Evolutionary conservation across 1,140 invertebrate genomes (phyloP).

Genomic region (Samia ricini): DNA sequence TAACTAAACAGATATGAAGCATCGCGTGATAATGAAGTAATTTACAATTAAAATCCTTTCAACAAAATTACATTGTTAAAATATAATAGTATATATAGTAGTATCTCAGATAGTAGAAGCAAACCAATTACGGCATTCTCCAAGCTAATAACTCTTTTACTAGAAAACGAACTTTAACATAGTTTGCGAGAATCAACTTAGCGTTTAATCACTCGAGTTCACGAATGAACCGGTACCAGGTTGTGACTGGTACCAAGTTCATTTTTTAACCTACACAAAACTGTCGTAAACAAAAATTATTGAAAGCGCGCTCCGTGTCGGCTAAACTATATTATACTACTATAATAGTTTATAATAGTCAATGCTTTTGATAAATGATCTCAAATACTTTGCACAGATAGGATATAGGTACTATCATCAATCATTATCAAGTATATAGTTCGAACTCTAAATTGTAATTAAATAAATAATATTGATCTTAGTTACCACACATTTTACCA

Average conservation of each 20-base stretch:
- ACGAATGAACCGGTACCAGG: slow-evolving; percentile 23
- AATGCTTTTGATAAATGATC: neutral
- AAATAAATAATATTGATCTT: too few relatives aligned
- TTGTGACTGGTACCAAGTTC: slow-evolving; percentile 26
- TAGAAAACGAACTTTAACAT: slow-evolving; percentile 17
- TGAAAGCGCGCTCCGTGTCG: slow-evolving; percentile 4
- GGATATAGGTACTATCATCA: neutral
- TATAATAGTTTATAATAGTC: neutral
- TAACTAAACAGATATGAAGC: too few relatives aligned
- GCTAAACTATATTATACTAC: neutral
- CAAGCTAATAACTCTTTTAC: slow-evolving; percentile 28
- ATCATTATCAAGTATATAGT: neutral
- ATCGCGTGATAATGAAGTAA: neutral
- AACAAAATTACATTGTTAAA: neutral
- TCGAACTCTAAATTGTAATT: too few relatives aligned
- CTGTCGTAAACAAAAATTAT: slow-evolving; percentile 30
- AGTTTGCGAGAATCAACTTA: slow-evolving; percentile 11
- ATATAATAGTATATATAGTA: too few relatives aligned
- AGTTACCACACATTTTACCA: too few relatives aligned
- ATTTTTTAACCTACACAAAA: slow-evolving; percentile 24
- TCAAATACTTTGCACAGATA: neutral
- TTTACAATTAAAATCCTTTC: neutral
- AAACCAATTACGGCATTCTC: slow-evolving; percentile 22
- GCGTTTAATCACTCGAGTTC: slow-evolving; percentile 29
- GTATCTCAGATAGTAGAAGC: slow-evolving; percentile 6